Base-by-base conservation (phyloP, 2,797 vertebrate species). In the Periophthalmus magnuspinnatus region DNA sequence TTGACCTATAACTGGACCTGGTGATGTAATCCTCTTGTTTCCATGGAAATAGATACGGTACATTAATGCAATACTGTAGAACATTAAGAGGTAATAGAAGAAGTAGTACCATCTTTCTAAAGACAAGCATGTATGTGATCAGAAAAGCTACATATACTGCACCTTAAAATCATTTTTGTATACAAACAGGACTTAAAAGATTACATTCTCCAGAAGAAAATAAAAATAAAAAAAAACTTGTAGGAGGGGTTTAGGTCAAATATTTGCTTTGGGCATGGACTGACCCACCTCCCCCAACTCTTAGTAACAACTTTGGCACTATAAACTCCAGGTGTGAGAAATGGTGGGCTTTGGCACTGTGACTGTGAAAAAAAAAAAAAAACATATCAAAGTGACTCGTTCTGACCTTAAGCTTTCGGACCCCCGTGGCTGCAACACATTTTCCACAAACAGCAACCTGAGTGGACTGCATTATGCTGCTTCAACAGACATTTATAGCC, bases 311-410 rank as follows among this genome's bases (percentile, higher is more conserved):
- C 13, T 16, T 8, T 48, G 41, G 1, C 62, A 47, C 14, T 21
- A 48, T 64, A 24, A 47, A 22, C 41, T 16, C 41, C 7, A 22
- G 38, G 38, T 47, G 61, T 64, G 22, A 47, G 38, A 47, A 64
- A 7, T 64, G 61, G 61, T 47, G 62, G n/a, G 36, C 41, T 64
- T 64, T 64, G 62, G 22, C 62, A 64, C 62, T 14, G 34, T n/a
- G 19, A 14, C 36, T 5, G 60, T 62, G 60, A 62, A 62, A 45
- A 64, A 48, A 64, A 28, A 41, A 41, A n/a, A n/a, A n/a, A n/a
- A 45, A 48, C 5, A 64, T 9, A 64, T 28, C 36, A 41, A 41
- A 41, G 60, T 24, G 60, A 62, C 60, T 41, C 11, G 36, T 62
- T 38, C 36, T 62, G 60, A 62, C 60, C 60, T 41, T 62, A 41